Evolutionary conservation across 2,113 vertebrate genomes (phyloP), one percentile per base, ranked within the genome.

Genomic region (Rhegmatorhina hoffmannsi): DNA sequence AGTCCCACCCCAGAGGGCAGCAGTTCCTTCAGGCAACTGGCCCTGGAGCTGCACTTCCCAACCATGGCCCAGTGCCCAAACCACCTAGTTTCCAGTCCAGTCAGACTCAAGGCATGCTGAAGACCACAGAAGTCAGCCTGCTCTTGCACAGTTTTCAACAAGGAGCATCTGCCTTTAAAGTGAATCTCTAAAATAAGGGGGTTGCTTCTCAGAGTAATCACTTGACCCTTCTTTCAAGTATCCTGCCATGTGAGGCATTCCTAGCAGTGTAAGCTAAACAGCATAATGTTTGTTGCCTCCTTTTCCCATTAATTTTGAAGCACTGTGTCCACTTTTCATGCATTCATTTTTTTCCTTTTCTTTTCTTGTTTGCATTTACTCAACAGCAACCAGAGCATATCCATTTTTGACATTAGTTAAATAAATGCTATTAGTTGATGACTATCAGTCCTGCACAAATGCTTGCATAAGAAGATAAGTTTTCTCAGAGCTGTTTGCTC

Each of bases 401-500:
- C 74, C 7, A 33, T 49, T 90, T 81, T 68, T 77, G 64, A 90
- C 55, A 63, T 67, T 84, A 85, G 59, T 74, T 89, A 33, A 96
- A 86, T 63, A 91, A 97, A 89, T 84, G 55, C 44, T 90, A 38
- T 81, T 96, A 75, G 90, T 31, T 84, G 81, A 81, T 86, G 43
- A 81, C 84, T 91, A 90, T 94, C 94, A 91, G 66, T 95, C 78
- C 87, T 36, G 24, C 79, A 38, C 40, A 91, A 92, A 91, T 63
- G 55, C 72, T 89, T 95, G 73, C 84, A 87, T 74, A 88, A 87
- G 70, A 94, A 96, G 87, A 28, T 94, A 83, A 90, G 81, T 95
- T 89, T 93, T 94, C 93, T 87, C 76, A 79, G 90, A 91, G 59
- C 58, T 92, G 28, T 95, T 94, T 95, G 85, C 87, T 84, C 92